Base-by-base conservation (phyloP, 2,888 invertebrate genomes). In the Macrostomum cliftonense region DNA sequence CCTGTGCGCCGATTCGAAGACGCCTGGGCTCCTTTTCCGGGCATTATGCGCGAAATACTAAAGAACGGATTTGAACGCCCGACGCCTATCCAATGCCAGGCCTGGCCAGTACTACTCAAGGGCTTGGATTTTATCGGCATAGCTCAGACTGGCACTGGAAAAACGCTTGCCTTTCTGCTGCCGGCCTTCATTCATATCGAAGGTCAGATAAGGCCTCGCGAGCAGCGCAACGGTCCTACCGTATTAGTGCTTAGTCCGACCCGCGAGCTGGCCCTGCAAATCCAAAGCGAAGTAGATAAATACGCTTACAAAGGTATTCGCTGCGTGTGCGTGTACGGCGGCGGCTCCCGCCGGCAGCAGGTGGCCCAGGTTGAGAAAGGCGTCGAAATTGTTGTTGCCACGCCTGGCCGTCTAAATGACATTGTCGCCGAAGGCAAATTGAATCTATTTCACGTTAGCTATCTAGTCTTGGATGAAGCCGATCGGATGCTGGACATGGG, bases 401-500 rank as follows among this genome's bases (percentile, higher is more conserved):
- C 97, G 0, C 95, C 97, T 0, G 97, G 97, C 0, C 74, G 97
- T 12, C 75, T 97, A 21, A 95, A 95, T 93, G 89, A 95, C 71
- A 74, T 97, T 13, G 75, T 87, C 40, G 78, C 81, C 62, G 86
- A 68, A 13, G 51, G 37, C 14, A 14, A 36, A n/a, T 40, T 51
- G 16, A 14, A 28, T 47, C 19, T 53, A 19, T 21, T 46, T 9
- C 14, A 49, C 17, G 45, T 52, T 37, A 42, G 48, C 17, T 46
- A 47, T 28, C 73, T 97, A 54, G 91, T 87, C 0, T 83, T 95
- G 57, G 97, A 99, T 69, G 97, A 99, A 74, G 93, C 95, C 0
- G 97, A 99, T 70, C 77, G 97, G 52, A 95, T 99, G 95, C 74
- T 95, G n/a, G 95, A 97, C 65, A 80, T 79, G 57, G 88, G 88